Evolutionary conservation across 2,113 vertebrate genomes (phyloP).

Genomic region (Bos javanicus): DNA sequence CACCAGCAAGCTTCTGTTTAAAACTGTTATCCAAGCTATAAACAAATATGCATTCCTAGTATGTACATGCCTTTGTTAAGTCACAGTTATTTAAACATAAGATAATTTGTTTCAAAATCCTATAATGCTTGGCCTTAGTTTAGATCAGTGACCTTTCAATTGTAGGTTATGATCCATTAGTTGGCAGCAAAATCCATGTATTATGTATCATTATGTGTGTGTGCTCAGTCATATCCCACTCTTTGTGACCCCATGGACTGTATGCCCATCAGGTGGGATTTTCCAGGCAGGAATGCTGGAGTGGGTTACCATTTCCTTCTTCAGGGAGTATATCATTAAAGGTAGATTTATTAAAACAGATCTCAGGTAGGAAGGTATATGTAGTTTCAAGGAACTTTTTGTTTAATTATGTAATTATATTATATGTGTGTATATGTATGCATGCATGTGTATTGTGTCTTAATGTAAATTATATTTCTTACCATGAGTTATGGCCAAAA

Average conservation of each 20-base stretch:
- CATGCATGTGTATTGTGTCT: background rate
- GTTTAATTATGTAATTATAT: background rate
- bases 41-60: constrained; percentile 89
- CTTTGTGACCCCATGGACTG: background rate
- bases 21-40: constrained; percentile 85
- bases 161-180: background rate
- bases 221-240: background rate
- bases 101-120: background rate
- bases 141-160: background rate
- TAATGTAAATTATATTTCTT: background rate
- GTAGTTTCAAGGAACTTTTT: background rate
- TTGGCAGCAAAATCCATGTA: background rate
- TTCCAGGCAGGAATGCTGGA: background rate
- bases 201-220: background rate
- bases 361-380: background rate
- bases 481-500: background rate
- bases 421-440: background rate
- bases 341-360: background rate
- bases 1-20: constrained; percentile 89
- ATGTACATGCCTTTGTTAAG: constrained; percentile 28
- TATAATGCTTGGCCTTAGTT: background rate
- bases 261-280: background rate
- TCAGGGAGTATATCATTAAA: background rate
- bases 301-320: background rate
- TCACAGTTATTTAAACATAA: background rate